phyloP scores from a whole-genome alignment of 2,797 vertebrate genomes.

The Sarcophilus harrisii region DNA sequence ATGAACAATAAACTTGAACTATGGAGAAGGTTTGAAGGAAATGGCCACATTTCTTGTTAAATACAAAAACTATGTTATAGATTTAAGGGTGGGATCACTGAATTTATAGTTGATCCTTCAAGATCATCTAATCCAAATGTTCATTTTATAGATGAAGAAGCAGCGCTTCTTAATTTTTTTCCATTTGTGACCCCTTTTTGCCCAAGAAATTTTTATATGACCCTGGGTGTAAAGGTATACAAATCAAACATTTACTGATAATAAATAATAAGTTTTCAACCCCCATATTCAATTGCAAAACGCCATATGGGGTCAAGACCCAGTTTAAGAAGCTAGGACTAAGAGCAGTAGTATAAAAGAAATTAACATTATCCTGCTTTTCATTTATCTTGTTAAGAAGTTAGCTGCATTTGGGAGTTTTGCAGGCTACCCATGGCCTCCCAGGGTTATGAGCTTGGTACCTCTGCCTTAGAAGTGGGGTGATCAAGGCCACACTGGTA shows the following conservation, averaged over 20 bases:
- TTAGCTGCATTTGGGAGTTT: neutral
- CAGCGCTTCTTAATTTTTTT: too few relatives aligned
- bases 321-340: too few relatives aligned
- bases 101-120: neutral
- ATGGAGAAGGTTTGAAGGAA: neutral
- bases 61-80: neutral
- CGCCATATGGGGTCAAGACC: too few relatives aligned
- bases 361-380: neutral
- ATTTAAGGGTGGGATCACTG: neutral
- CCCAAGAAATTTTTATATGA: too few relatives aligned
- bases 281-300: too few relatives aligned
- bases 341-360: neutral
- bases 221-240: too few relatives aligned
- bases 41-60: neutral
- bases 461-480: neutral
- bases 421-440: neutral
- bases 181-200: too few relatives aligned
- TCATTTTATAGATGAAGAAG: neutral
- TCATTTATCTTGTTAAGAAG: neutral
- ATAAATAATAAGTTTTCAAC: too few relatives aligned
- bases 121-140: neutral
- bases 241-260: too few relatives aligned
- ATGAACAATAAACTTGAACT: neutral
- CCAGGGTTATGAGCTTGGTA: neutral
- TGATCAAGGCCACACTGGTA: neutral